Evolutionary conservation across 2,888 invertebrate species (phyloP), one percentile per base, ranked within the genome.

Genomic region (Ophraella communa): DNA sequence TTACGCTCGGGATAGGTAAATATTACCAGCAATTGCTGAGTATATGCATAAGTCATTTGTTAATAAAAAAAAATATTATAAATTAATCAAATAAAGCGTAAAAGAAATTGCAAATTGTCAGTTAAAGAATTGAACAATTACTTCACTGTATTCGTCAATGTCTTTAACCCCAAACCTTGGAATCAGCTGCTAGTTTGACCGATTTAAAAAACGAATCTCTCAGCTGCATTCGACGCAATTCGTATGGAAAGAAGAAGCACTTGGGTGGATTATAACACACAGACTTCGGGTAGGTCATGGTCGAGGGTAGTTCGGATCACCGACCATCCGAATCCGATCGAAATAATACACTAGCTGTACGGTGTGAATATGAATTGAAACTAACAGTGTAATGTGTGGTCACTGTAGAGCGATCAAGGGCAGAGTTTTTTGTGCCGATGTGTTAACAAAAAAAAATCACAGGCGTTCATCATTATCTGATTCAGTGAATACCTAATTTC

Each of bases 241-340:
- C 72, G 69, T 71, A 73, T 76, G 74, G 75, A 75, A 75, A 72
- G 74, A 75, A 72, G 74, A 75, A 75, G 76, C 80, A 80, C 80
- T 74, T 74, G 78, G 80, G 76, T 80, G 80, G 78, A 73, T 80
- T 77, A 79, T 78, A 75, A 79, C 80, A 79, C 76, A 30, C 70
- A 60, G 73, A 71, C 70, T 69, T 77, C 74, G 79, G 81, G 79
- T 80, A 80, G 79, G 80, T 80, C 80, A 79, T 75, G 80, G 80
- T 79, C 80, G 79, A 80, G 81, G 81, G 81, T 81, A 78, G 81
- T 79, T 79, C 82, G 81, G 81, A 81, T 82, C 81, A 82, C 81
- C 79, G 79, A 73, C 81, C 82, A 82, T 82, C 81, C 81, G 79
- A 72, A 73, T 76, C n/a, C 77, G 74, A 75, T 76, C 74, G 73